Evolutionary conservation across 2,888 invertebrate species (phyloP).

Genomic region (Eristalinus aeneus): DNA sequence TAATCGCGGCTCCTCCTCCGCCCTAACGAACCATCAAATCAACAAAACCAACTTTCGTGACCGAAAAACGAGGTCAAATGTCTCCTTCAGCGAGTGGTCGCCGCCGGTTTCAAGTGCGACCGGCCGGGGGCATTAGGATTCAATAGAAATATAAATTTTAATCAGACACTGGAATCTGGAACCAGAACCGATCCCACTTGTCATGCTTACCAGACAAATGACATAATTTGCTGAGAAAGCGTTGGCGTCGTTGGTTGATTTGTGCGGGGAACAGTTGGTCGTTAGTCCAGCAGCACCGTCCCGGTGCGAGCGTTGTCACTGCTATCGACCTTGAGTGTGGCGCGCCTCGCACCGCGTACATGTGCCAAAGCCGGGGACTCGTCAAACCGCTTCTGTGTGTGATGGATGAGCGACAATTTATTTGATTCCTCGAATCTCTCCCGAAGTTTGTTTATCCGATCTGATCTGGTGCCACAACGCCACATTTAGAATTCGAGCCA

Average conservation of each 20-base stretch:
- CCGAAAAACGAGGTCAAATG: conserved; percentile 11
- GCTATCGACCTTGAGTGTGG: neutral
- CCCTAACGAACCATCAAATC: neutral
- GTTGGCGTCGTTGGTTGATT: conserved; percentile 30
- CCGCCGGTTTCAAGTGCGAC: neutral
- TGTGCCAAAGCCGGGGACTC: conserved; percentile 6
- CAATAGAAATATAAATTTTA: conserved; percentile 12
- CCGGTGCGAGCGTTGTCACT: neutral
- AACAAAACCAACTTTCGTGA: conserved; percentile 16
- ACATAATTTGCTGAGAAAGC: conserved; percentile 39
- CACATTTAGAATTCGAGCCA: conserved; percentile 42
- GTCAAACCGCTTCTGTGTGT: conserved; percentile 42
- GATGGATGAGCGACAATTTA: conserved; percentile 7
- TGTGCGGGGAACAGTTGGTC: neutral
- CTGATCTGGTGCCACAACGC: conserved; percentile 19
- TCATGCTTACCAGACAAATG: conserved; percentile 38
- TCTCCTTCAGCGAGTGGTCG: neutral
- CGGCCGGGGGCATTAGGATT: conserved; percentile 5
- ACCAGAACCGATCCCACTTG: conserved; percentile 22
- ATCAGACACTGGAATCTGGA: conserved; percentile 9
- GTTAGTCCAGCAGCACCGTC: neutral
- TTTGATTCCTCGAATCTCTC: conserved; percentile 31
- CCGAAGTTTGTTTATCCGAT: conserved; percentile 34
- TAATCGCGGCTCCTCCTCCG: conserved; percentile 1
- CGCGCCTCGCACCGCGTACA: neutral